Base-by-base conservation (phyloP, 2,797 vertebrate genomes). In the Channallabes apus region DNA sequence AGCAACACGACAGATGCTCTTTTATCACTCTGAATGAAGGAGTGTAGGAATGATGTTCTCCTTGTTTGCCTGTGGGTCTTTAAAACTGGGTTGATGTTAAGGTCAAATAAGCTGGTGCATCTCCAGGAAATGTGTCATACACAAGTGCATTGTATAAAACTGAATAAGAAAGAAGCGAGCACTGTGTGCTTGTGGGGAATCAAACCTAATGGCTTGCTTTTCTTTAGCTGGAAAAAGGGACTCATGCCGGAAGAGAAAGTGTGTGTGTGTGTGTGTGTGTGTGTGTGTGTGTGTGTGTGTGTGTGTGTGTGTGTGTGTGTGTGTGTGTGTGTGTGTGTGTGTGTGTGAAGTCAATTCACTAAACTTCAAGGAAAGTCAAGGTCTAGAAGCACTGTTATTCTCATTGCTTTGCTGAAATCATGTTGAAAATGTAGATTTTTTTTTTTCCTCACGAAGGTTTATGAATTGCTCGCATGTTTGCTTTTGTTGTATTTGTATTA, bases 31-130 rank as follows among this genome's bases (percentile, higher is more conserved):
- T 67, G 59, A 54, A 46, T 79, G 65, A 65, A 27, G 38, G 64
- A 62, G 27, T 59, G 56, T 71, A 35, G 17, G 62, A 82, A 9
- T 11, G 22, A 59, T 46, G 78, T 68, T 81, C 75, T 67, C 84
- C 84, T 87, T 77, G n/a, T 85, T 81, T 67, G 58, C 71, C 86
- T 68, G 78, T 56, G 59, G 78, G 84, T 68, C 14, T 11, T 72
- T 82, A 59, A 56, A 86, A 85, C 27, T 76, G 78, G 88, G 86
- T 84, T 84, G 84, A 20, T 56, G 41, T 79, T 82, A 64, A 87
- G 86, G 86, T 87, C 88, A 87, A 87, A 72, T 59, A 72, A 85
- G 24, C 29, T 17, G n/a, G 0, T 35, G 8, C 27, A 20, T 58
- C 20, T 58, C 17, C 51, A 18, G 72, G 73, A 76, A 29, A 58